These are phyloP conservation scores for Amphiprion clarkii DNA, from an alignment of 2,797 vertebrate species.

Conservation along the genomic window DNA sequence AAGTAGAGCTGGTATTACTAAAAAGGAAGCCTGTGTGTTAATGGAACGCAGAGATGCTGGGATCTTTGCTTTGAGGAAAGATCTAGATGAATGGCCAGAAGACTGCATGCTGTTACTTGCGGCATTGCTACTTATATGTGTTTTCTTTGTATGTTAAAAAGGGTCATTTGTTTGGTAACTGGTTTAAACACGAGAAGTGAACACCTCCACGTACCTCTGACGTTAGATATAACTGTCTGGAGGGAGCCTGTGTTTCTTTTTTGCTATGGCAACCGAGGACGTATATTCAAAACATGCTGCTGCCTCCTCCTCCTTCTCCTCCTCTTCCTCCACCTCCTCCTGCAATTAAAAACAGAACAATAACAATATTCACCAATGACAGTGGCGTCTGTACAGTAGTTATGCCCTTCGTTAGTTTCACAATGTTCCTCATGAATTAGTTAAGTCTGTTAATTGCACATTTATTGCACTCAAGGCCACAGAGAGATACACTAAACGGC, in stretches of 20 bases:
- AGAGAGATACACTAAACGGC: conserved; percentile 77
- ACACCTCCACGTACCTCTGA: conserved; percentile 80
- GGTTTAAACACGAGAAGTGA: conserved; percentile 76
- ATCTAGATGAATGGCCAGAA: conserved; percentile 60
- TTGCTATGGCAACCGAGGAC: conserved; percentile 83
- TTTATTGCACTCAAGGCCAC: conserved; percentile 81
- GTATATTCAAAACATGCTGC: conserved; percentile 81
- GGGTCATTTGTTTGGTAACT: conserved; percentile 71
- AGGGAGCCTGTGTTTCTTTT: conserved; percentile 72
- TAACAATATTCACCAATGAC: conserved; percentile 81
- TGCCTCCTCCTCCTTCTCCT: conserved; percentile 39
- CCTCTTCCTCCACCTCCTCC: conserved; percentile 55
- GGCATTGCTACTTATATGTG: conserved; percentile 52
- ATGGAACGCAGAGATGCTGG: conserved; percentile 61
- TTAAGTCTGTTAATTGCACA: conserved; percentile 84
- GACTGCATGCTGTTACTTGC: conserved; percentile 55
- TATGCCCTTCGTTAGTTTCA: conserved; percentile 83
- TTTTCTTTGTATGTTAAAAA: conserved; percentile 69
- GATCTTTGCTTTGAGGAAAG: conserved; percentile 53
- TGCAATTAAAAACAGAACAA: conserved; percentile 85
- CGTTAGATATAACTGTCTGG: conserved; percentile 77
- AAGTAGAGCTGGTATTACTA: conserved; percentile 35
- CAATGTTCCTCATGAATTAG: conserved; percentile 86
- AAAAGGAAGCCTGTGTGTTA: conserved; percentile 41
- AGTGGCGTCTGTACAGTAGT: conserved; percentile 78